Evolutionary conservation across 2,888 invertebrate genomes (phyloP), one percentile per base, ranked within the genome.

Genomic region (Proisotoma minuta): DNA sequence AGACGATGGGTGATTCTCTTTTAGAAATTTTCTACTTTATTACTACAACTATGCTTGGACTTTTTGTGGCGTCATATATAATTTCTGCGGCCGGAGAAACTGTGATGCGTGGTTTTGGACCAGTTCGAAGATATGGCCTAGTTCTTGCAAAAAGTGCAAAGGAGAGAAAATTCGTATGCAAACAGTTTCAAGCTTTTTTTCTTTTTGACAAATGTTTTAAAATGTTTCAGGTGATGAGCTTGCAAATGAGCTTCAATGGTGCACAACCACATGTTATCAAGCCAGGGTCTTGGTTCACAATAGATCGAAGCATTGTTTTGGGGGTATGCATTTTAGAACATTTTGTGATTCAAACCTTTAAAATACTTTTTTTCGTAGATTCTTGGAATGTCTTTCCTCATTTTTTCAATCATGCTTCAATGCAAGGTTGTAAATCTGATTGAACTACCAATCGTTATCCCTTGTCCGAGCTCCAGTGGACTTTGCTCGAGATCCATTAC

Each of bases 371-470:
- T 43, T 43, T 43, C 15, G 20, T 4, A 43, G 43, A 43, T 43
- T 43, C 4, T 43, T 15, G 43, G 43, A 5, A 43, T n/a, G 5
- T 5, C 43, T 12, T 20, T 43, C 10, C 18, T 43, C 18, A 5
- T 43, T 4, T 43, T 43, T n/a, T 43, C 43, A 12, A n/a, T 43
- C 43, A 43, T 43, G 43, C 15, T 43, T 43, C 43, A 43, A 43
- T 43, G 43, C 10, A 5, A n/a, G 15, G 18, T 43, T 4, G 43
- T 43, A 15, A 43, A 43, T 43, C 20, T 43, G 18, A 20, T 43
- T 15, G 43, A 43, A n/a, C 5, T n/a, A 4, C 43, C 43, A 43
- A 43, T 43, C 18, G 18, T 43, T 4, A 15, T 43, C 15, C 18
- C 43, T n/a, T 43, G 43, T n/a, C 43, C 43, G 18, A n/a, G n/a